Base-by-base conservation (phyloP, 1,140 invertebrate species). In the Druon quercuslanigerum region DNA sequence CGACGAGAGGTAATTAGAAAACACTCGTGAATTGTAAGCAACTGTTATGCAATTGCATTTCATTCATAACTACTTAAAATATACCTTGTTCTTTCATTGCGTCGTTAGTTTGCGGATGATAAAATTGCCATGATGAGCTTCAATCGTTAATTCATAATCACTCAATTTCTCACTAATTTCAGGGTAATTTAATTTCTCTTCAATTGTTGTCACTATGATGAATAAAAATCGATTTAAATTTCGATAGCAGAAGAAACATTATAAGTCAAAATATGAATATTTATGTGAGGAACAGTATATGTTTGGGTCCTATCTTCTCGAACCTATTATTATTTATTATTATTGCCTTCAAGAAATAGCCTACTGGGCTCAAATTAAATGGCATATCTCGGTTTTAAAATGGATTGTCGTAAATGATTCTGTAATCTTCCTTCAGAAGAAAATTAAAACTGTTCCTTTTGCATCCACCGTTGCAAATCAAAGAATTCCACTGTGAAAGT, bases 401-500 rank as follows among this genome's bases (percentile, higher is more conserved):
- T n/a, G 9, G 9, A 17, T 54, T 54, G 1, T 17, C 9, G 9
- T 54, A 54, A 54, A 54, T 54, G 17, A 54, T 7, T 25, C 12
- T 57, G 17, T 20, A 12, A 57, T 17, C 13, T 11, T 20, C 33
- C 33, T 57, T 57, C 56, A 20, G 8, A 57, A 57, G 56, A 57
- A 57, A 57, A 20, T 57, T 20, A 57, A 13, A 19, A 57, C 11
- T 20, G 19, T 9, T 57, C 56, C 56, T 57, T 57, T 20, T 20
- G 25, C 25, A 13, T 57, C 11, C 8, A 57, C 16, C 17, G 25
- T 25, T 33, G 56, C 11, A 25, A 57, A 57, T 20, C 19, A 33
- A 17, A 57, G 56, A 25, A 57, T 57, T 25, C 52, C n/a, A 54
- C 16, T 19, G 52, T 33, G 56, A 57, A 57, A 57, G 56, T 57